Evolutionary conservation across 1,140 invertebrate genomes (phyloP), one percentile per base, ranked within the genome.

Genomic region (Caerostris darwini): DNA sequence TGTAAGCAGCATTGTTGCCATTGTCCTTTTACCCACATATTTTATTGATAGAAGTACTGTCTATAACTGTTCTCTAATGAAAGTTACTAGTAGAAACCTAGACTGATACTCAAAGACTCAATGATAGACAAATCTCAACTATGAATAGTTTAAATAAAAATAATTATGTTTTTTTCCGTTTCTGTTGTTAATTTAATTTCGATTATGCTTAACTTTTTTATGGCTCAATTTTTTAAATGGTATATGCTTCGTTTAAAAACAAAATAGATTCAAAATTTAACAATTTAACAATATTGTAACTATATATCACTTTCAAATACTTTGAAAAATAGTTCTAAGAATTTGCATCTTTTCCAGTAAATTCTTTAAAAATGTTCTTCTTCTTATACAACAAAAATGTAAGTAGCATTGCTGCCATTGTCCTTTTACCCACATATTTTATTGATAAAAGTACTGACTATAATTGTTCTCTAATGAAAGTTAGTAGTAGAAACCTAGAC

Each of bases 401-500:
- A 14, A 77, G 34, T 7, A 77, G 53, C 53, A 77, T 10, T 12
- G 19, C 3, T 77, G 34, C 34, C 34, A 34, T 77, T 77, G 34
- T 19, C 34, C 50, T 53, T 77, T 50, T 77, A 34, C 34, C 10
- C 50, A 53, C 14, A 50, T 34, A 50, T 77, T 77, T 14, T 77
- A 8, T 77, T 53, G 71, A 77, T 50, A 77, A 50, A 77, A 77
- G 71, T 50, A 77, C 8, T 77, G 71, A 12, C 71, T 53, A 77
- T 77, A 77, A 77, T 34, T 77, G 71, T 12, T 77, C 71, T 8
- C 34, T 77, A 77, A 77, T 77, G 71, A 77, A 77, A 19, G 71
- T 50, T 77, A 50, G 34, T 50, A 77, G 71, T 10, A 56, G 82
- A 56, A 54, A n/a, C 14, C 82, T 58, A 56, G 57, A 56, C 82